Conservation (phyloP, 2,797 vertebrate genomes). For the Caiman crocodilus region DNA sequence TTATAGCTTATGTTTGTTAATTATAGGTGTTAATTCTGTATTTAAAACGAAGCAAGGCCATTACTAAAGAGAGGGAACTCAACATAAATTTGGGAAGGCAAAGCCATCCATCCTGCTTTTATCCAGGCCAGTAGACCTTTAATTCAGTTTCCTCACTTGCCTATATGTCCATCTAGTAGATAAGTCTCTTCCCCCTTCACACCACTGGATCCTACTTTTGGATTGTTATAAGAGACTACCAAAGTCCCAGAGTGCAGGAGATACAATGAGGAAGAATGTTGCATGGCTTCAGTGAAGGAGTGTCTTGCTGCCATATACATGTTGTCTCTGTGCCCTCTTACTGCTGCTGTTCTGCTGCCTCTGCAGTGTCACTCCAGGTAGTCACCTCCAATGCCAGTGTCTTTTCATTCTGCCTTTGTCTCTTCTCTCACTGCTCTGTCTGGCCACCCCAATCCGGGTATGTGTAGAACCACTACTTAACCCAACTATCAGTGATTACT, state of each 20-base stretch:
- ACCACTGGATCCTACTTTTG: neutral
- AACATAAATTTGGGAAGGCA: neutral
- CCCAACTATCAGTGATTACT: neutral
- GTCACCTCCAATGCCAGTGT: too few relatives aligned
- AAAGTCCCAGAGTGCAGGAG: neutral
- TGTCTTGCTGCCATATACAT: neutral
- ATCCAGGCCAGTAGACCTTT: neutral
- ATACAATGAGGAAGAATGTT: neutral
- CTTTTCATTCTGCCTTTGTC: neutral
- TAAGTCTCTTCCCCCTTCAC: neutral
- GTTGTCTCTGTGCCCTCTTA: too few relatives aligned
- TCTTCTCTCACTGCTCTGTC: neutral
- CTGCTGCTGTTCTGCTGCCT: neutral
- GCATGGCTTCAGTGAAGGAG: neutral
- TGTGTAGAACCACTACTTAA: too few relatives aligned
- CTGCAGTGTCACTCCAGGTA: neutral
- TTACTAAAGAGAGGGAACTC: neutral
- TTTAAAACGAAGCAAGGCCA: too few relatives aligned
- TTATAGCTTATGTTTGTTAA: too few relatives aligned
- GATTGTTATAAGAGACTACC: neutral
- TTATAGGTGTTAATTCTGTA: too few relatives aligned
- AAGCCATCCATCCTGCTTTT: neutral
- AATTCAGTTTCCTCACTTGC: neutral
- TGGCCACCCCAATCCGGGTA: too few relatives aligned
- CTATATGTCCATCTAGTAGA: accelerated